A percentile compares a stretch with the other conserved stretches of the same genome.
Conservation (phyloP, 2,113 vertebrate genomes). For the Plotosus lineatus region DNA sequence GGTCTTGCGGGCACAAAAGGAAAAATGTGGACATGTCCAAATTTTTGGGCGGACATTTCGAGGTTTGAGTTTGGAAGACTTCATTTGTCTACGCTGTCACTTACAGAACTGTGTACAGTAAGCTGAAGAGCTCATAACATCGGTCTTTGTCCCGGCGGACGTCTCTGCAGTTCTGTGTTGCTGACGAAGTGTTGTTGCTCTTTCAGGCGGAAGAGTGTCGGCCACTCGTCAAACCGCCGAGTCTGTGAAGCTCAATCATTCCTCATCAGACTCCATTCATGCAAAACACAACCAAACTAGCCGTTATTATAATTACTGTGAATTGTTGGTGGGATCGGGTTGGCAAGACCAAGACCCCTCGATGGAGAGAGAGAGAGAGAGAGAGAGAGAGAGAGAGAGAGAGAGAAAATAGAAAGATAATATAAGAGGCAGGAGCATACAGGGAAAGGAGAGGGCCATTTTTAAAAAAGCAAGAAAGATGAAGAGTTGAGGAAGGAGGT, state of each 20-base stretch:
- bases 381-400: slow-evolving; percentile 5
- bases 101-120: neutral
- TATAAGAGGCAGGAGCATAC: neutral
- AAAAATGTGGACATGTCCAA: neutral
- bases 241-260: neutral
- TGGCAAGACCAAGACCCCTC: neutral
- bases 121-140: neutral
- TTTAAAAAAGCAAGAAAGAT: neutral
- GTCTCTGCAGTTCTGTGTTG: neutral
- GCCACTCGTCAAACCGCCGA: neutral
- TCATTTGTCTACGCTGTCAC: neutral
- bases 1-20: neutral
- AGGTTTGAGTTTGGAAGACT: slow-evolving; percentile 2
- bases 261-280: slow-evolving; percentile 22
- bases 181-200: slow-evolving; percentile 2
- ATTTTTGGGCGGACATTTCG: neutral
- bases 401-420: neutral
- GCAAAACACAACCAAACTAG: slow-evolving; percentile 28
- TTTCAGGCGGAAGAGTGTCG: slow-evolving; percentile 3
- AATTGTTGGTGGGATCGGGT: neutral
- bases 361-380: neutral
- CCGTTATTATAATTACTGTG: neutral
- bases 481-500: too few relatives aligned
- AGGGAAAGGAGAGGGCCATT: neutral
- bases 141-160: neutral